These are phyloP conservation scores for Aphelinus atriplicis DNA, from an alignment of 1,140 invertebrate genomes.

Conservation along the genomic window DNA sequence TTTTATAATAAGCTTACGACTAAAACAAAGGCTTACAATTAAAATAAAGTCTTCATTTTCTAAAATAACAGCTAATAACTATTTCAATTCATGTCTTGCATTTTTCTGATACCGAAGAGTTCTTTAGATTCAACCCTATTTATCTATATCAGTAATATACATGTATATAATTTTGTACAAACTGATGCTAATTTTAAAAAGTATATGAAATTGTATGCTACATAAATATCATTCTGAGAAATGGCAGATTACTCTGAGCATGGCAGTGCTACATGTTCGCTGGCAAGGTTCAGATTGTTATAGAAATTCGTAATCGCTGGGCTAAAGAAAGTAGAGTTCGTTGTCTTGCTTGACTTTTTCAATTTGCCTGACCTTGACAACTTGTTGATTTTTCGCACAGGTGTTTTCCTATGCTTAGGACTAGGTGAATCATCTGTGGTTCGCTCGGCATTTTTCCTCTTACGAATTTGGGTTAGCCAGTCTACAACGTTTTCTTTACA, in stretches of 20 bases:
- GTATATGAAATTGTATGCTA: no score
- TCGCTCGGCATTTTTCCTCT: constrained; percentile 62
- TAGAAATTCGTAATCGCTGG: constrained; percentile 26
- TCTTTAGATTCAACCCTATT: no score
- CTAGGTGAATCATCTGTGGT: not conserved
- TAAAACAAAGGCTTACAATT: no score
- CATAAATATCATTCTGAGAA: no score
- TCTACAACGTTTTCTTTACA: constrained; percentile 71
- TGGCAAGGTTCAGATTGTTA: not conserved
- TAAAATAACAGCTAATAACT: no score
- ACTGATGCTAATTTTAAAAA: no score
- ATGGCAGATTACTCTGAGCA: not conserved
- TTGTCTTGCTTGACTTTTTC: not conserved
- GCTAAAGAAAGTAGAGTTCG: not conserved
- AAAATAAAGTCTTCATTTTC: no score
- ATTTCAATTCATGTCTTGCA: no score
- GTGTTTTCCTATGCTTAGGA: constrained; percentile 3
- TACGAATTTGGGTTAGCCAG: constrained; percentile 76
- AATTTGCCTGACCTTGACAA: not conserved
- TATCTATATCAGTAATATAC: no score
- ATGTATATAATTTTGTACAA: no score
- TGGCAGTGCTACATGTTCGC: not conserved
- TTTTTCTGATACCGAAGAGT: no score
- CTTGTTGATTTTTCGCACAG: not conserved
- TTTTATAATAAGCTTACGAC: not conserved